Evolutionary conservation across 2,888 invertebrate species (phyloP).

Genomic region (Limnephilus rhombicus): DNA sequence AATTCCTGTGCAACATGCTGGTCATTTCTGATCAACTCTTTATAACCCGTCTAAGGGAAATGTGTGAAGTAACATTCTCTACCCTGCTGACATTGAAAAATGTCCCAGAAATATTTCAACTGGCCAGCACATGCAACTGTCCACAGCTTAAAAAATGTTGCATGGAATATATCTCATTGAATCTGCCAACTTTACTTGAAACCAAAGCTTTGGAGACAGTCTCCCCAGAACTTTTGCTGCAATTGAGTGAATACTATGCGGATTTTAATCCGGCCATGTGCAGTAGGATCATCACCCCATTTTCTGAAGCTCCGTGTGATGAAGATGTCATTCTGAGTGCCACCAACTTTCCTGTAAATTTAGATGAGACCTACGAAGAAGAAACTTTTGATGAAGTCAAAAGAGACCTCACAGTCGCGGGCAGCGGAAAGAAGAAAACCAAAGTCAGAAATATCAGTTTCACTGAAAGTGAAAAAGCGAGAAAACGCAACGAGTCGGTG

Average conservation of each 20-base stretch:
- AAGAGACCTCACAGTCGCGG: slow-evolving; percentile 72
- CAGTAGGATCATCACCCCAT: slow-evolving; percentile 83
- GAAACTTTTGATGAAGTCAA: slow-evolving; percentile 76
- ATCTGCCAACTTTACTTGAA: slow-evolving; percentile 85
- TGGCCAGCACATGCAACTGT: slow-evolving; percentile 88
- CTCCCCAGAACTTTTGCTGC: slow-evolving; percentile 79
- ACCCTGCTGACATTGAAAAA: slow-evolving; percentile 85
- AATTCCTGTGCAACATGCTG: slow-evolving; percentile 85
- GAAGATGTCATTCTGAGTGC: slow-evolving; percentile 75
- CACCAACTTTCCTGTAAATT: slow-evolving; percentile 73
- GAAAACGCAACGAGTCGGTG: slow-evolving; percentile 73
- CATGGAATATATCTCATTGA: slow-evolving; percentile 87
- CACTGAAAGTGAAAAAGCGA: slow-evolving; percentile 74
- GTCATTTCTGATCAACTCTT: slow-evolving; percentile 90
- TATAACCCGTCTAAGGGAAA: slow-evolving; percentile 82
- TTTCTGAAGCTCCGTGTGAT: slow-evolving; percentile 80
- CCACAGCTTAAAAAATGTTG: slow-evolving; percentile 83
- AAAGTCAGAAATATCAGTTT: slow-evolving; percentile 74
- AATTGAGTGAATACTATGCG: slow-evolving; percentile 83
- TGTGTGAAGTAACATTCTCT: slow-evolving; percentile 83
- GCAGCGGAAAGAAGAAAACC: slow-evolving; percentile 73
- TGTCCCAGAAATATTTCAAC: slow-evolving; percentile 85
- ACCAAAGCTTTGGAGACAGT: slow-evolving; percentile 81
- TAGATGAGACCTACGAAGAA: slow-evolving; percentile 72
- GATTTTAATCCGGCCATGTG: slow-evolving; percentile 79